phyloP scores from a whole-genome alignment of 2,113 vertebrate genomes.

The Tricholaema leucomelas region DNA sequence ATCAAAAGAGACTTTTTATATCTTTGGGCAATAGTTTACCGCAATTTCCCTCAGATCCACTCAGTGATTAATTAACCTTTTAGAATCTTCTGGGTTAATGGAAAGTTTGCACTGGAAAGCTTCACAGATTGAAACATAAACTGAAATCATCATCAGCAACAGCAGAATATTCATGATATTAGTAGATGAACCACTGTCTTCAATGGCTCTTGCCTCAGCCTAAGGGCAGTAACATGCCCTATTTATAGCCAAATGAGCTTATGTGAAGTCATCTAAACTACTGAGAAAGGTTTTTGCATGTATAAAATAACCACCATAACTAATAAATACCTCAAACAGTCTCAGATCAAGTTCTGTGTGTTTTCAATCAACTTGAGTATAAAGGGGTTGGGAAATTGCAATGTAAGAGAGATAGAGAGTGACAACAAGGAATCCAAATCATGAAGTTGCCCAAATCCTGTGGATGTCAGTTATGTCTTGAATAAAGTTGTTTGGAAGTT shows the following conservation, averaged over 20 bases:
- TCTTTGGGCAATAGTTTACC: slow-evolving; percentile 34
- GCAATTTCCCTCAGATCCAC: slow-evolving; percentile 45
- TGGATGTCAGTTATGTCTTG: not conserved
- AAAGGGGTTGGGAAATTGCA: not conserved
- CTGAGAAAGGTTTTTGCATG: not conserved
- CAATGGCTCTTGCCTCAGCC: not conserved
- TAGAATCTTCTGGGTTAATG: slow-evolving; percentile 45
- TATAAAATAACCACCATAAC: not conserved
- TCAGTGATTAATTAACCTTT: slow-evolving; percentile 63
- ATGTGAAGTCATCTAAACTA: not conserved
- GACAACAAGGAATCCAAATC: not conserved
- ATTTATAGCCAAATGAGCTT: not conserved
- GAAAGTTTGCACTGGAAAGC: slow-evolving; percentile 37
- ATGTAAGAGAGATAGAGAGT: not conserved
- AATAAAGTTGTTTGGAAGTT: not conserved
- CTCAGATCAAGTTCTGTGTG: not conserved
- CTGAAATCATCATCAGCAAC: not conserved
- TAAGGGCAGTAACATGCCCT: not conserved
- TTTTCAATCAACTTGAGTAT: not conserved
- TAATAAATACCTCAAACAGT: not conserved
- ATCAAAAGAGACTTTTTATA: not conserved
- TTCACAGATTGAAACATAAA: slow-evolving; percentile 31
- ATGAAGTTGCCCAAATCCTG: too few relatives aligned
- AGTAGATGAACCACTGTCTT: not conserved
- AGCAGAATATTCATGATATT: not conserved